A percentile compares a stretch with the other conserved stretches of the same genome.
These are phyloP conservation scores for Eonycteris spelaea DNA, from an alignment of 2,113 vertebrate genomes.

Conservation along the genomic window DNA sequence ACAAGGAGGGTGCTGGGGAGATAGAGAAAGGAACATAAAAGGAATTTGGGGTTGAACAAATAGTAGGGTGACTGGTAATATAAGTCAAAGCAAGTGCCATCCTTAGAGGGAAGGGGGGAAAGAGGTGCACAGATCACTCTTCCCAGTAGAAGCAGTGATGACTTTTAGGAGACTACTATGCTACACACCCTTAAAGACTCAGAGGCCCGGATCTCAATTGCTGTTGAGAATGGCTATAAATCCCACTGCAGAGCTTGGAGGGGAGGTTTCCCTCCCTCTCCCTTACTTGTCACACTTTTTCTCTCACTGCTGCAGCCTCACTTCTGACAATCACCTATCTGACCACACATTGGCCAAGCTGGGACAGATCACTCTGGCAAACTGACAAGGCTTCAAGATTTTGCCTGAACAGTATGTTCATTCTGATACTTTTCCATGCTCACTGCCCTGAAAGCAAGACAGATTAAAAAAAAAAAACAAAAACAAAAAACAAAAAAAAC, in stretches of 20 bases:
- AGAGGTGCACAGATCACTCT: neutral
- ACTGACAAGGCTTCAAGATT: neutral
- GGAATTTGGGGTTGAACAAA: neutral
- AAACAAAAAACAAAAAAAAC: neutral
- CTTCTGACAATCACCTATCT: neutral
- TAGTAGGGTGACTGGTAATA: neutral
- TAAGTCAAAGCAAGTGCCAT: neutral
- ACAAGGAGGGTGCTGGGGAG: neutral
- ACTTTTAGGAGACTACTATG: neutral
- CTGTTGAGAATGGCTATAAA: rapidly evolving
- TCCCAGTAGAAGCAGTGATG: too few relatives aligned
- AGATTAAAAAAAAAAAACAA: neutral
- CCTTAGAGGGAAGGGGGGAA: neutral
- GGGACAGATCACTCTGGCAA: neutral
- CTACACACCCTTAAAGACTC: neutral
- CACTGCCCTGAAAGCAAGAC: neutral
- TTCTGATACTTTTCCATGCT: neutral
- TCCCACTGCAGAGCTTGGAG: rapidly evolving
- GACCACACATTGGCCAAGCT: neutral
- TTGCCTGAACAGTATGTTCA: neutral
- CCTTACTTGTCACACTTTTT: neutral
- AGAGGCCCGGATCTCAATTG: neutral
- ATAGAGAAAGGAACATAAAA: neutral
- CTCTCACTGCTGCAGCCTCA: neutral
- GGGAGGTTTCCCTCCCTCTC: rapidly evolving